Conservation (phyloP, 2,113 vertebrate genomes). For the Microtus montanus region DNA sequence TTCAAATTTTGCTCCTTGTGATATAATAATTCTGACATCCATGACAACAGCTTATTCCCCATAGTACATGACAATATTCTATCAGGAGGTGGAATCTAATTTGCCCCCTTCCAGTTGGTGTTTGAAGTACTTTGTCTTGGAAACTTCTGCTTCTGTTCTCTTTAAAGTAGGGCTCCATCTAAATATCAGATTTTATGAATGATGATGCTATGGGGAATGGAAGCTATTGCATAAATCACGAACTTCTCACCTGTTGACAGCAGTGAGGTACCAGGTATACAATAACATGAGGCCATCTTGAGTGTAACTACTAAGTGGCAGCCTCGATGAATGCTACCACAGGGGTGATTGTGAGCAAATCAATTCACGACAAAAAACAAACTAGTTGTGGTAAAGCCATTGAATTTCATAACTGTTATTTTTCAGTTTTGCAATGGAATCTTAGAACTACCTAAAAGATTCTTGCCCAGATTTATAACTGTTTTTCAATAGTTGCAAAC, state of each 20-base stretch:
- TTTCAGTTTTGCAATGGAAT: background rate
- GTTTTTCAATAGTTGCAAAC: background rate
- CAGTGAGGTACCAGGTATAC: background rate
- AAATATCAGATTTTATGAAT: background rate
- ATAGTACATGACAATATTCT: background rate
- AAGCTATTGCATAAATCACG: background rate
- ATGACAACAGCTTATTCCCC: background rate
- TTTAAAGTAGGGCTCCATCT: background rate
- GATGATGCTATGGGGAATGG: background rate
- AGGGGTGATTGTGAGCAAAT: background rate
- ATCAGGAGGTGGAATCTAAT: background rate
- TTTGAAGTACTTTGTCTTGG: background rate
- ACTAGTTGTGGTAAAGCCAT: background rate
- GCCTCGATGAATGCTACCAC: background rate
- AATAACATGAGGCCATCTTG: background rate
- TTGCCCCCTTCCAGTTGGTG: background rate
- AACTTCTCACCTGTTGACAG: background rate
- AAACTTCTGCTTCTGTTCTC: background rate
- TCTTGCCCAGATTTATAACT: background rate
- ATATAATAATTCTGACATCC: background rate
- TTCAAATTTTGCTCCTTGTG: background rate
- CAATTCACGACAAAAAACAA: background rate
- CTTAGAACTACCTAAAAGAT: background rate
- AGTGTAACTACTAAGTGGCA: background rate
- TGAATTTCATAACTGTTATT: background rate